phyloP scores from a whole-genome alignment of 2,888 invertebrate genomes.

The Seira ritae region DNA sequence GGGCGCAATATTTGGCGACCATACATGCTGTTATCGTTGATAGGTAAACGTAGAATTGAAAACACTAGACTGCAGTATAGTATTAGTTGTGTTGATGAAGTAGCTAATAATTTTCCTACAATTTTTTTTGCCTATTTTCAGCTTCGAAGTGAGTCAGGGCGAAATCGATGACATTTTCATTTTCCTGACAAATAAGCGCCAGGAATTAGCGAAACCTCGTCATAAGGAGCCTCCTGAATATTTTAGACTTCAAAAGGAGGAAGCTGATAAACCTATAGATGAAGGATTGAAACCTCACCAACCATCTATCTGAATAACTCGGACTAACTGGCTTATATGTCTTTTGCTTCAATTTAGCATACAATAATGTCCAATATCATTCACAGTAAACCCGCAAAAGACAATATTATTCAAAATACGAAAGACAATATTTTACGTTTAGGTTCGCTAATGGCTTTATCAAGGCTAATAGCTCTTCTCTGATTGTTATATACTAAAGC shows the following conservation, averaged over 20 bases:
- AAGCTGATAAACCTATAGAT: slow-evolving; percentile 28
- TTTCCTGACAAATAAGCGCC: slow-evolving; percentile 62
- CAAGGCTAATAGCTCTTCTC: too few species aligned
- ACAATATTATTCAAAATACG: too few species aligned
- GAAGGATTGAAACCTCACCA: background rate
- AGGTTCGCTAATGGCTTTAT: too few species aligned
- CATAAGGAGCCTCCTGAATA: slow-evolving; percentile 16
- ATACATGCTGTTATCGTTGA: slow-evolving; percentile 47
- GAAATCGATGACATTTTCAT: slow-evolving; percentile 68
- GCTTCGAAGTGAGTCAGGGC: slow-evolving; percentile 65
- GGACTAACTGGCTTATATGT: too few species aligned
- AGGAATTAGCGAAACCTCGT: slow-evolving; percentile 62
- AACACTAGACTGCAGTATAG: background rate
- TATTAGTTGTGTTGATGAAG: background rate
- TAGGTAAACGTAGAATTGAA: slow-evolving; percentile 37
- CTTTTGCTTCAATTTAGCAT: too few species aligned
- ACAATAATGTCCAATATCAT: too few species aligned
- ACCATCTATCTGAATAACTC: too few species aligned
- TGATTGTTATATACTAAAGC: too few species aligned
- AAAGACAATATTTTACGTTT: too few species aligned
- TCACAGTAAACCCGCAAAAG: too few species aligned
- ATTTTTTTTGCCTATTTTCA: slow-evolving; percentile 13
- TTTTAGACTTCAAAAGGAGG: slow-evolving; percentile 23
- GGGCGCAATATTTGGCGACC: background rate
- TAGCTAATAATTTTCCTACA: too few species aligned